Percentiles rank a stretch among this genome's conserved stretches.
phyloP scores from a whole-genome alignment of 1,140 invertebrate genomes.

The Lerema accius region DNA sequence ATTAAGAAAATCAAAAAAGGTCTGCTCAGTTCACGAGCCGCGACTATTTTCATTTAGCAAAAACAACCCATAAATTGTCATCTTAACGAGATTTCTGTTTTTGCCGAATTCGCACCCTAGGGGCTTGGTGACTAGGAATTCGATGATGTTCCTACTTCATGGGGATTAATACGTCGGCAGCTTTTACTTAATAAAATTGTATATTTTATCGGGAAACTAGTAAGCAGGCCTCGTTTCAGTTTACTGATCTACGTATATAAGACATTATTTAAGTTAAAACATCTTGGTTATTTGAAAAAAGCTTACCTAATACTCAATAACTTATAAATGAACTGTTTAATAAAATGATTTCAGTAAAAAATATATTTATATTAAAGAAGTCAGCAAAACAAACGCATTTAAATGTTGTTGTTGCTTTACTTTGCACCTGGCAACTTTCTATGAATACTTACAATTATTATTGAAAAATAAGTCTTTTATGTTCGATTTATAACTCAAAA shows the following conservation, averaged over 20 bases:
- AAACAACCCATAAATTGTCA: conserved; percentile 83
- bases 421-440: neutral
- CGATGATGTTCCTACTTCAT: conserved; percentile 36
- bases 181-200: conserved; percentile 8
- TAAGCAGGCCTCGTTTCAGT: no score
- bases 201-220: neutral
- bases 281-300: no score
- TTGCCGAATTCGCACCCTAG: conserved; percentile 74
- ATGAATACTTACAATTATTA: no score
- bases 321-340: no score
- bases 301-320: no score
- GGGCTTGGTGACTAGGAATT: conserved; percentile 55
- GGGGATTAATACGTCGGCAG: conserved; percentile 36
- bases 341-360: no score
- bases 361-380: no score
- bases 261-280: no score
- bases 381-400: neutral
- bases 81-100: conserved; percentile 82
- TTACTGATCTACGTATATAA: no score
- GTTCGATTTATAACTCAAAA: no score
- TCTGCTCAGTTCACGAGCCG: conserved; percentile 73
- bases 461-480: no score
- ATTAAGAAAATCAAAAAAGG: conserved; percentile 83
- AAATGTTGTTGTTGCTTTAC: neutral
- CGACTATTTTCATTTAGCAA: conserved; percentile 83